Percentiles rank a stretch among this genome's conserved stretches.
phyloP scores from a whole-genome alignment of 2,888 invertebrate species.

The Trichogramma dendrolimi region DNA sequence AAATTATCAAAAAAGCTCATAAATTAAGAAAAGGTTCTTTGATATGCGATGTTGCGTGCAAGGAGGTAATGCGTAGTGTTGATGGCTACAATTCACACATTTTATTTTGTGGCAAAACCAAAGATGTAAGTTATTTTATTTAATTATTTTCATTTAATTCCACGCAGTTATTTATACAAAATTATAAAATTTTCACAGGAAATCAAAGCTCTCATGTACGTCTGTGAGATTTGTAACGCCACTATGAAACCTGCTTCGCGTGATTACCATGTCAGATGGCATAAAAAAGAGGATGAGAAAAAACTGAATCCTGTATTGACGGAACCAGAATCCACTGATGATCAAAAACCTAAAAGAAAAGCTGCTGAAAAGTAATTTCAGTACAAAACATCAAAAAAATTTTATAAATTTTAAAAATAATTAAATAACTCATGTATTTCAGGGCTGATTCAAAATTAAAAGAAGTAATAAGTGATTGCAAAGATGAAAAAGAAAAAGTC shows the following conservation, averaged over 20 bases:
- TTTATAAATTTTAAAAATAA: too few relatives aligned
- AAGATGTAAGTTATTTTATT: slow-evolving; percentile 49
- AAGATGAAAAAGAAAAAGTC: slow-evolving; percentile 33
- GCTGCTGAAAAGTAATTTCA: slow-evolving; percentile 52
- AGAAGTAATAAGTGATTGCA: slow-evolving; percentile 37
- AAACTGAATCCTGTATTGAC: slow-evolving; percentile 24
- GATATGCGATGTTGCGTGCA: slow-evolving; percentile 57
- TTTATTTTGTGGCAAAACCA: slow-evolving; percentile 59
- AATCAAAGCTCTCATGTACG: slow-evolving; percentile 49
- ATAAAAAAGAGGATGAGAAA: slow-evolving; percentile 45
- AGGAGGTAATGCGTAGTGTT: slow-evolving; percentile 48
- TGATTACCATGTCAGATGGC: slow-evolving; percentile 57
- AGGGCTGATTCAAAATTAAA: slow-evolving; percentile 46
- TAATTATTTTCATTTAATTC: slow-evolving; percentile 4
- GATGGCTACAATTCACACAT: slow-evolving; percentile 63
- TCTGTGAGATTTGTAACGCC: slow-evolving; percentile 58
- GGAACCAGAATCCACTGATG: slow-evolving; percentile 1
- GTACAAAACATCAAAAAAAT: not conserved
- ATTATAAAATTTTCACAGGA: slow-evolving; percentile 34
- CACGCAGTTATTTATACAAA: slow-evolving; percentile 1
- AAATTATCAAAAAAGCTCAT: slow-evolving; percentile 52
- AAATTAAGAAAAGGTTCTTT: slow-evolving; percentile 51
- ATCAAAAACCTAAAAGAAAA: slow-evolving; percentile 42
- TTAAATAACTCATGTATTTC: slow-evolving; percentile 15
- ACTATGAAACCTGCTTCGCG: slow-evolving; percentile 58